Evolutionary conservation across 2,797 vertebrate species (phyloP).

Genomic region (Phyllotis vaccarum): DNA sequence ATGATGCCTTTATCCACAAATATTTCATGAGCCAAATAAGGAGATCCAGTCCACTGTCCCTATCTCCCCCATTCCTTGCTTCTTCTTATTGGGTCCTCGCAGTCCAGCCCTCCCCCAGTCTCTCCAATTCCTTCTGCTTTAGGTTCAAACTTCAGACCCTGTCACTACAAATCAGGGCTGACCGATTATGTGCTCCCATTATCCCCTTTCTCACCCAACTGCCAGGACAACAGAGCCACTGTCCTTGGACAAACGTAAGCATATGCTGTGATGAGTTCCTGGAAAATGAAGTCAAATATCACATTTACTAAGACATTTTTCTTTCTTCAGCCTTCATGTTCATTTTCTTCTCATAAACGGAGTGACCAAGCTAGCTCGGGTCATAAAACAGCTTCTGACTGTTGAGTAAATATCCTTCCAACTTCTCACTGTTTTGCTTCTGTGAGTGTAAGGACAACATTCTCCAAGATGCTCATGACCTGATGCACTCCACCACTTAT

Average conservation of each 20-base stretch:
- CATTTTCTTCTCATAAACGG: neutral
- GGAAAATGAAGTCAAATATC: constrained; percentile 25
- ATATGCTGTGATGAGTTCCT: constrained; percentile 89
- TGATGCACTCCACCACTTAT: too few relatives aligned
- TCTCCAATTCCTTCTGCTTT: neutral
- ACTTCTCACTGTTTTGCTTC: neutral
- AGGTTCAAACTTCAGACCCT: neutral
- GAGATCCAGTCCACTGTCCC: neutral
- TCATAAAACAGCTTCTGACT: neutral
- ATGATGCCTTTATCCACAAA: fast-evolving
- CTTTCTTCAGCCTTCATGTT: neutral
- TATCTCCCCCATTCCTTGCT: neutral
- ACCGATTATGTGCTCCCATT: fast-evolving
- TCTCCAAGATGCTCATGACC: neutral
- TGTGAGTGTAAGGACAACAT: neutral
- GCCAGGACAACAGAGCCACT: constrained; percentile 90
- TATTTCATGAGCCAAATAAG: neutral
- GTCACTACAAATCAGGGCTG: neutral
- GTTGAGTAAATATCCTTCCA: neutral
- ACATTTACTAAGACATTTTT: neutral
- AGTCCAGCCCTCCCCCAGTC: neutral
- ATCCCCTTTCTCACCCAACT: constrained; percentile 88
- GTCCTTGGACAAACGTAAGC: constrained; percentile 87
- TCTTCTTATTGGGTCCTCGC: neutral
- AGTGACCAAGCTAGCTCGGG: neutral